A percentile compares a stretch with the other conserved stretches of the same genome.
Evolutionary conservation across 2,797 vertebrate genomes (phyloP).

Genomic region (Sebastes vulpes): DNA sequence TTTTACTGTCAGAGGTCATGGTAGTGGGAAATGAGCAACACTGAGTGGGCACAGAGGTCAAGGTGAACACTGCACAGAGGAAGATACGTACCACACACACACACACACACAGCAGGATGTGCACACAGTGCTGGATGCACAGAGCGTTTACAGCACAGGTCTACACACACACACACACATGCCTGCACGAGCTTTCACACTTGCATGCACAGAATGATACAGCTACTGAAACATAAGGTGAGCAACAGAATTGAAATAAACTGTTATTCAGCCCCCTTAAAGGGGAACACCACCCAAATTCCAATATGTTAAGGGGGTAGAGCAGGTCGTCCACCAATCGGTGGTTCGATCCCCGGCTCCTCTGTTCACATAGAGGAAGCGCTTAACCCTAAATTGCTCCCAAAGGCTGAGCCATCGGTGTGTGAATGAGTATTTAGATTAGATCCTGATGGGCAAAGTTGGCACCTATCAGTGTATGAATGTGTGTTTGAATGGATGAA

Average conservation of each 20-base stretch:
- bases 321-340: no score
- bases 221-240: neutral
- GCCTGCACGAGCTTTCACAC: neutral
- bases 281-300: no score
- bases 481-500: no score
- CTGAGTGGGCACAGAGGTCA: constrained; percentile 56
- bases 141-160: neutral
- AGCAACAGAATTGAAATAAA: neutral
- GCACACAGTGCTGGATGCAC: neutral
- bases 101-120: neutral
- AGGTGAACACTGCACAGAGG: constrained; percentile 60
- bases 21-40: constrained; percentile 67
- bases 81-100: constrained; percentile 11
- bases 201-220: neutral
- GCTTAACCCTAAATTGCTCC: no score
- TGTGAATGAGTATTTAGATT: no score
- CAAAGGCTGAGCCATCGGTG: no score
- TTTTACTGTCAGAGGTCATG: constrained; percentile 52
- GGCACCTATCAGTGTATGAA: no score
- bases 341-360: no score
- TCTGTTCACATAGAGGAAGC: no score
- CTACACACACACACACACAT: neutral
- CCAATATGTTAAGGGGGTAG: no score
- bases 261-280: neutral
- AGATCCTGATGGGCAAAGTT: no score